Evolutionary conservation across 2,797 vertebrate genomes (phyloP), one percentile per base, ranked within the genome.

Genomic region (Anguilla anguilla): DNA sequence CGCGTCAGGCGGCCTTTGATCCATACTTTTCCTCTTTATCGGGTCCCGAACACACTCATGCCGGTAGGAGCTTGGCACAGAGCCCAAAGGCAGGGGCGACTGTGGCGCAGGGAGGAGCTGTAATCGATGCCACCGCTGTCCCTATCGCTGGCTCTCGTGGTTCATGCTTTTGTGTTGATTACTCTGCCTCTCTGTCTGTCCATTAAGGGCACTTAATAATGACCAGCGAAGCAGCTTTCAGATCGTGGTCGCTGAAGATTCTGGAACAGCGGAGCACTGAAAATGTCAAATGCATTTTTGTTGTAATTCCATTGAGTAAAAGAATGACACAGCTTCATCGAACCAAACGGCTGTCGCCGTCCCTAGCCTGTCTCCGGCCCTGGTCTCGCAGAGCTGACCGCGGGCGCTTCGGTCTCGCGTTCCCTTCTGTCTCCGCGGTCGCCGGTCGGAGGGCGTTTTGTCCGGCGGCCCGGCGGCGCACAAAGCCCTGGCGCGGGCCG

Each of bases 21-120:
- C 74, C 69, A 39, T 88, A 83, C 89, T 91, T 86, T 89, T 90
- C 84, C 79, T 86, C 57, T 88, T 90, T 92, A 92, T 94, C 94
- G 93, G 93, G 89, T 25, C 89, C 88, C 85, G 89, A 17, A 90
- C 88, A 89, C 91, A 92, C 28, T 59, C n/a, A 3, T 79, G 74
- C 57, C 9, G 49, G 53, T 53, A 19, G 6, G 55, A 35, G 31
- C 46, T 28, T 19, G 15, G 81, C 15, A 0, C 64, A 2, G 0
- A 22, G 25, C 49, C 83, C 15, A 0, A 67, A 53, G 6, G 7
- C 9, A 57, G 55, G 4, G 53, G 31, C n/a, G 9, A 55, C 39
- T 51, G 28, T 85, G 83, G 72, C 61, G 19, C 28, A 7, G 28
- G 43, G 31, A 64, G 2, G 28, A 67, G 43, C 81, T 43, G 64